phyloP scores from a whole-genome alignment of 2,797 vertebrate species.

The Synaphobranchus kaupii region DNA sequence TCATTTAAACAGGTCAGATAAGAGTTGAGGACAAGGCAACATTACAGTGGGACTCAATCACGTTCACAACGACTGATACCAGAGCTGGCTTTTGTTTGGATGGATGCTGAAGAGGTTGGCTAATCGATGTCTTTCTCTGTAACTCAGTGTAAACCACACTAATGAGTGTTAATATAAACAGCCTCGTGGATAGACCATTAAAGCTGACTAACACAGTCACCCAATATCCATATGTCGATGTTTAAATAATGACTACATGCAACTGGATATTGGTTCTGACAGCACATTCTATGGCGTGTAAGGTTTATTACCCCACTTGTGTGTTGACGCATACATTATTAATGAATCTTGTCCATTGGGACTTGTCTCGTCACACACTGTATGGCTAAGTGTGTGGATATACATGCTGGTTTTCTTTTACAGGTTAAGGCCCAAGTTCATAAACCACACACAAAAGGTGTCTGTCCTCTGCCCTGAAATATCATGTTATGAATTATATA shows the following conservation, averaged over 20 bases:
- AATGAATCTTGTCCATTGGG: not conserved
- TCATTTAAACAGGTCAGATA: not conserved
- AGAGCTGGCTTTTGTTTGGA: not conserved
- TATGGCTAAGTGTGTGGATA: not conserved
- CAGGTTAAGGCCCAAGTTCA: not conserved
- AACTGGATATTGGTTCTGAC: not conserved
- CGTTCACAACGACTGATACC: not conserved
- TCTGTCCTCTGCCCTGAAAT: not conserved
- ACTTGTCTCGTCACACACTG: not conserved
- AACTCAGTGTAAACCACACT: not conserved
- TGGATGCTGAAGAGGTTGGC: not conserved
- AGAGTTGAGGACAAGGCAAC: not conserved
- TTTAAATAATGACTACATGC: not conserved
- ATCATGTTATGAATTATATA: constrained; percentile 8
- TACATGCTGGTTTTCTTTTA: not conserved
- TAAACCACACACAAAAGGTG: not conserved
- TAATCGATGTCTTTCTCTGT: not conserved
- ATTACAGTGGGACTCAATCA: not conserved
- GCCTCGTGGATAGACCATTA: not conserved
- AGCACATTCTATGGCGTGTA: not conserved
- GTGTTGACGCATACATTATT: not conserved
- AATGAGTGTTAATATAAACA: not conserved
- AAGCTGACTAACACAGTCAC: not conserved
- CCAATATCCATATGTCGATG: not conserved
- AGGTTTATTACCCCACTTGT: not conserved